phyloP scores from a whole-genome alignment of 2,888 invertebrate species.

The Portevinia maculata region DNA sequence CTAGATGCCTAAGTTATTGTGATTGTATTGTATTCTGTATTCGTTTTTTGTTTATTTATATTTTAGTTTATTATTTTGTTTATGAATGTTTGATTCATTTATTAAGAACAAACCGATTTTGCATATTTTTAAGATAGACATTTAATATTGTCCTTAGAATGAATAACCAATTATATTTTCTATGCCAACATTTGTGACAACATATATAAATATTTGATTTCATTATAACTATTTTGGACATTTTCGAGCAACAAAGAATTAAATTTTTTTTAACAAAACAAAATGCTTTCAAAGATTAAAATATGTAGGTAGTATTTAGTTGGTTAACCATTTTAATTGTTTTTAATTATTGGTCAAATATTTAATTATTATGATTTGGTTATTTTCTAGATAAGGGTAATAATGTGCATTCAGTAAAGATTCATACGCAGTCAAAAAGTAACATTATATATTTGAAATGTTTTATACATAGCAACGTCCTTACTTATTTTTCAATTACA shows the following conservation, averaged over 20 bases:
- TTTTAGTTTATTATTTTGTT: constrained; percentile 33
- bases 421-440: constrained; percentile 4
- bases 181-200: constrained; percentile 9
- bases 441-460: background rate
- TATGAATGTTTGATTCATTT: constrained; percentile 36
- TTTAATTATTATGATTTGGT: constrained; percentile 42
- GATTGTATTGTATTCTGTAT: constrained; percentile 67
- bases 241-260: constrained; percentile 21
- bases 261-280: constrained; percentile 11
- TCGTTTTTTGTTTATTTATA: constrained; percentile 37
- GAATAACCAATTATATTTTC: constrained; percentile 42
- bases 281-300: too few species aligned
- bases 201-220: background rate
- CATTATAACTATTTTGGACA: constrained; percentile 31
- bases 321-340: constrained; percentile 28
- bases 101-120: constrained; percentile 43
- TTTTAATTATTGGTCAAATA: constrained; percentile 30
- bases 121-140: constrained; percentile 34
- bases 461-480: background rate
- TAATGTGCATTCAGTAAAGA: constrained; percentile 10
- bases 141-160: constrained; percentile 38
- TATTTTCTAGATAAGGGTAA: constrained; percentile 30
- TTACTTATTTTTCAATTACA: too few species aligned
- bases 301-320: constrained; percentile 9
- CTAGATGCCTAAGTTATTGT: constrained; percentile 63